Base-by-base conservation (phyloP, 1,140 invertebrate species). In the Penaeus vannamei region DNA sequence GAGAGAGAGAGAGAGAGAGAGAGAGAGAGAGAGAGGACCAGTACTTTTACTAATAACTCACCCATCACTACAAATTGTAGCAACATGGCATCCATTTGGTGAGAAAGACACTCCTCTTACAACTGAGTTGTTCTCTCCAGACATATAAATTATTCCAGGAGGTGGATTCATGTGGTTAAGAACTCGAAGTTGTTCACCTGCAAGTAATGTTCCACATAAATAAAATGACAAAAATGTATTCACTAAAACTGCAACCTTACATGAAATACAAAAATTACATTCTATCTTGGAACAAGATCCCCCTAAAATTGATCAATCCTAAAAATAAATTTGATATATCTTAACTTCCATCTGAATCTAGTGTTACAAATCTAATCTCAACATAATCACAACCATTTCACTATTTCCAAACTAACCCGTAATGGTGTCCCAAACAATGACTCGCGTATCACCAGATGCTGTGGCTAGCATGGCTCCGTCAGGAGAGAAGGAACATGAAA, bases 391-490 rank as follows among this genome's bases (percentile, higher is more conserved):
- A 53, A 12, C 3, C 42, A 46, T 5, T 46, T 46, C 42, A 46
- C 42, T 5, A 46, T 53, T 53, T 53, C 14, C 12, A 53, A 53
- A 53, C 62, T 92, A 89, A 59, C 93, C 94, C 36, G 92, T 93
- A 83, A 93, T 92, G 3, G 93, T 92, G 91, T 95, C 93, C 94
- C 94, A 95, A 1, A 95, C 90, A 81, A 95, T 94, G 22, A 94
- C 93, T 53, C 93, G 92, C 2, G 94, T 94, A 91, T 95, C 94
- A 92, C 92, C 94, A 7, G 94, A 94, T 2, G 94, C 94, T 46
- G 94, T 94, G 8, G 94, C 94, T 59, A 95, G 92, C n/a, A 95
- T 91, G 84, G 94, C 93, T 76, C 94, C 94, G 92, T 95, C 94
- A 36, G 94, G 94, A 62, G 94, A 95, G 92, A 95, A 95, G 86